Evolutionary conservation across 2,888 invertebrate species (phyloP), one percentile per base, ranked within the genome.

Genomic region (Epistrophella euchroma): DNA sequence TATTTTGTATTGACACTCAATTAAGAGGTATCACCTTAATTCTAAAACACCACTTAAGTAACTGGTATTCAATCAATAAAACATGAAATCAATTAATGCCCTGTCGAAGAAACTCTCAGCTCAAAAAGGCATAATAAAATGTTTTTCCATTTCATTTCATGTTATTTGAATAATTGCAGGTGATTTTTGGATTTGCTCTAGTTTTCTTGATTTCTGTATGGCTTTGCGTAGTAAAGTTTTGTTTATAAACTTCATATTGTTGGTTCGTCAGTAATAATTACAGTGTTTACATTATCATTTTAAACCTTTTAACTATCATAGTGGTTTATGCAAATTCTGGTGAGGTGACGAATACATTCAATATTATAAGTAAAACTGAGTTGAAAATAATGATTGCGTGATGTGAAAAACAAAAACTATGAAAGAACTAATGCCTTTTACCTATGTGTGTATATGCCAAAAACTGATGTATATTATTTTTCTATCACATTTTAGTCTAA

Each of bases 301-400:
- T 3, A 43, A 43, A 43, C 43, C 43, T 45, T 45, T 45, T 17
- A 43, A 43, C n/a, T 17, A n/a, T 17, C 9, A 9, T 17, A 2
- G 9, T 45, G 45, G 45, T 45, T 45, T 3, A 45, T 45, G 4
- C 0, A 17, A 45, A 4, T 45, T 9, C 2, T 10, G 10, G 9
- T 17, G 9, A n/a, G n/a, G n/a, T n/a, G n/a, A n/a, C 17, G 3
- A 17, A 45, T 2, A 9, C 7, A 17, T 45, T 45, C 17, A 17
- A 17, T 7, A 17, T 17, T 10, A n/a, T n/a, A 17, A 45, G 4
- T 17, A 17, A 45, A 45, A 45, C 17, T 0, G 17, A 17, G 17
- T 45, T 43, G n/a, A n/a, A 7, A 43, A 43, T 40, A 15, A 7
- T 43, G 7, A 55, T 32, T 56, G 56, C 56, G 17, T 56, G 56